Percentiles rank a stretch among this genome's conserved stretches.
Conservation (phyloP, 2,888 invertebrate genomes). For the Hypomecis atomaria region DNA sequence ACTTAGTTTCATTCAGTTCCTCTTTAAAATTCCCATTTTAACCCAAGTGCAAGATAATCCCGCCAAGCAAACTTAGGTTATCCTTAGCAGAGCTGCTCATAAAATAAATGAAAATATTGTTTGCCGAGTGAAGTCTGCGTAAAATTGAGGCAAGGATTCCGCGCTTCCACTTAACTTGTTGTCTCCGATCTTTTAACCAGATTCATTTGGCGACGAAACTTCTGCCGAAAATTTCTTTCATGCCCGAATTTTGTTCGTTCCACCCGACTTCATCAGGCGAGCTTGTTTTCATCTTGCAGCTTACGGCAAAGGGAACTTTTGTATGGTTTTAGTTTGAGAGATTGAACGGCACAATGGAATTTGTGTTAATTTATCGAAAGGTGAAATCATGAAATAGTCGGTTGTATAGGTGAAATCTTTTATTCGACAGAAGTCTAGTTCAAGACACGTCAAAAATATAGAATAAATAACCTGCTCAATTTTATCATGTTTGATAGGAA, state of each 20-base stretch:
- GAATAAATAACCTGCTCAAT: too few relatives aligned
- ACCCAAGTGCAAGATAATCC: slow-evolving; percentile 10
- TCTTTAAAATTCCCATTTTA: background rate
- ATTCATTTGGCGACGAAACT: slow-evolving; percentile 28
- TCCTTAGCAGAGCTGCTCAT: slow-evolving; percentile 10
- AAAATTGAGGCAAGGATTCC: slow-evolving; percentile 28
- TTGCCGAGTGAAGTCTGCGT: slow-evolving; percentile 26
- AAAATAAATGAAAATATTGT: slow-evolving; percentile 27
- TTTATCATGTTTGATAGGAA: too few relatives aligned
- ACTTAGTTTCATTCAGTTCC: slow-evolving; percentile 1
- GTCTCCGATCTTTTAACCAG: slow-evolving; percentile 30
- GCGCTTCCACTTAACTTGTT: slow-evolving; percentile 27
- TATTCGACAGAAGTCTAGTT: too few relatives aligned
- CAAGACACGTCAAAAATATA: too few relatives aligned
- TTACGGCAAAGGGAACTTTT: background rate
- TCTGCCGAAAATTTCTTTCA: slow-evolving; percentile 20
- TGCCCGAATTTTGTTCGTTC: slow-evolving; percentile 17
- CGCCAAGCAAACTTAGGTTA: slow-evolving; percentile 10
- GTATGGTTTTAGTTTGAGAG: background rate
- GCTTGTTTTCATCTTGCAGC: slow-evolving; percentile 19
- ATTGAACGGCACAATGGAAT: background rate
- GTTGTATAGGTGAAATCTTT: too few relatives aligned
- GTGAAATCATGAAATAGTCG: too few relatives aligned
- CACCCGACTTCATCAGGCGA: slow-evolving; percentile 21
- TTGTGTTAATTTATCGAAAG: background rate